Conservation (phyloP, 2,797 vertebrate species). For the Xenops minutus region DNA sequence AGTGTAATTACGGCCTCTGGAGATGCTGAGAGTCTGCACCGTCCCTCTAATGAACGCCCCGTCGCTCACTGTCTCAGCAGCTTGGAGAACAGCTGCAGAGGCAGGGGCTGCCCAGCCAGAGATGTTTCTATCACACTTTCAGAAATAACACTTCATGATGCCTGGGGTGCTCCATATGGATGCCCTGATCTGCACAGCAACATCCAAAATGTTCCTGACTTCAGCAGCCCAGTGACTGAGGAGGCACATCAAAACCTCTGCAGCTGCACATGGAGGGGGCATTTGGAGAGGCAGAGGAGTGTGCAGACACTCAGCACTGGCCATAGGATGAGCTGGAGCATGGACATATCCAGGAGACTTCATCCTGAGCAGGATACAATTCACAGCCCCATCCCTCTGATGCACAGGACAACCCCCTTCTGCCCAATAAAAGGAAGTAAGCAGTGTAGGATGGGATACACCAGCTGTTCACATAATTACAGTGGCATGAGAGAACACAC, state of each 20-base stretch:
- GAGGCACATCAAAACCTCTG: background rate
- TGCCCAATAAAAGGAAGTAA: background rate
- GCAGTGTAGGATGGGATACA: background rate
- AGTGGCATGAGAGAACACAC: background rate
- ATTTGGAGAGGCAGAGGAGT: background rate
- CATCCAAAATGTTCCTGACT: rapidly evolving
- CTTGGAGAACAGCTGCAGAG: background rate
- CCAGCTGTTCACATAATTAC: background rate
- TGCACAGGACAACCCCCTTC: background rate
- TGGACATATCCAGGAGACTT: background rate
- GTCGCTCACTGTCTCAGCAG: background rate
- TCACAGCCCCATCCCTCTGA: background rate
- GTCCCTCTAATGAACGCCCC: background rate
- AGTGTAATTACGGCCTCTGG: background rate
- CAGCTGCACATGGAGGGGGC: background rate
- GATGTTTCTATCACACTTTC: background rate
- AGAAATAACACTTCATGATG: background rate
- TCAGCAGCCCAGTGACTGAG: background rate
- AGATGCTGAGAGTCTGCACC: background rate
- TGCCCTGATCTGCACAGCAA: background rate
- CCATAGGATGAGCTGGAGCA: background rate
- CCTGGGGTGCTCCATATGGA: background rate
- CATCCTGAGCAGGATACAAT: rapidly evolving
- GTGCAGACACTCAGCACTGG: background rate
- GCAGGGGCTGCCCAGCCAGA: background rate